Evolutionary conservation across 2,888 invertebrate genomes (phyloP), one percentile per base, ranked within the genome.

Genomic region (Cryptus viduatorius): DNA sequence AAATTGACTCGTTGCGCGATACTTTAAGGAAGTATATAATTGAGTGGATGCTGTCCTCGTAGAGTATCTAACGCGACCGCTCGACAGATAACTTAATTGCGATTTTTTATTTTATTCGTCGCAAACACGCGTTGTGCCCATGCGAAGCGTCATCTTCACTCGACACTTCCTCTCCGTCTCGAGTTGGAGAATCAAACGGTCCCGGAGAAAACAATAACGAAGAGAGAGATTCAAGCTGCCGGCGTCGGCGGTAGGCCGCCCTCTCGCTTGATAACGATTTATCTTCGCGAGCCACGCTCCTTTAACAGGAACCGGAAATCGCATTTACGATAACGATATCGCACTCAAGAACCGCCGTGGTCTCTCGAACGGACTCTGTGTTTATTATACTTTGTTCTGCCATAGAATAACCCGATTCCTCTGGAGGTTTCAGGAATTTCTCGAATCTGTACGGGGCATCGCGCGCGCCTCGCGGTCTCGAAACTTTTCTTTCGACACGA

Each of bases 291-390:
- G 89, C 84, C 91, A 89, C 88, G 86, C 90, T 92, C 89, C 92
- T 93, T 93, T 90, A 87, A 89, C 93, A 93, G 93, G 93, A 93
- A 93, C 93, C 92, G 93, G 93, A 93, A 91, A 92, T 91, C 84
- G 89, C 88, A 68, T 82, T 82, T 79, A 19, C 78, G 92, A 92
- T 92, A 90, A 59, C 56, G 78, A 72, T 88, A 87, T 88, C 82
- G 56, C 82, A 79, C 82, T 88, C 90, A 92, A 92, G 92, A 91
- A 87, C 88, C 83, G 77, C 19, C 56, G 24, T 65, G 42, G 59
- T 82, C 79, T 72, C 76, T 16, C 65, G 29, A 61, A 24, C 65
- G 59, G 67, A 19, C 75, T 71, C 61, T 14, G 12, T 12, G 14
- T 14, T 31, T 14, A 29, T 31, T 14, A 12, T 29, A 59, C n/a